Percentiles rank a stretch among this genome's conserved stretches.
Evolutionary conservation across 2,113 vertebrate genomes (phyloP).

Genomic region (Takifugu flavidus): DNA sequence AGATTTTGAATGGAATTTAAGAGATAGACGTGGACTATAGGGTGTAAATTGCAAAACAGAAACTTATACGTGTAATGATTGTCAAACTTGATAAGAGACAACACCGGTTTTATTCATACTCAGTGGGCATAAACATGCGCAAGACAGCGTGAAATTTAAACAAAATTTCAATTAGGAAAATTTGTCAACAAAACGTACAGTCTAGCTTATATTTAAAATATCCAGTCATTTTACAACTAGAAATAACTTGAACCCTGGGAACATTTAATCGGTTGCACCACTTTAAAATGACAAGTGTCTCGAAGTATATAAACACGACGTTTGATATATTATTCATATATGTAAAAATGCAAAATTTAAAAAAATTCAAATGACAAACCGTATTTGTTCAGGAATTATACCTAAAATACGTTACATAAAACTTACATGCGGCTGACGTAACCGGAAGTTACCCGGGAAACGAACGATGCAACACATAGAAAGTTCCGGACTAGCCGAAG

Average conservation of each 20-base stretch:
- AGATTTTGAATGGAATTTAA: no score
- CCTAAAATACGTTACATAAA: not conserved
- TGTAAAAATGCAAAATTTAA: not conserved
- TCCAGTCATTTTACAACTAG: no score
- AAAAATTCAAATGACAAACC: not conserved
- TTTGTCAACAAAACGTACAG: no score
- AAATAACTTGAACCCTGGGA: not conserved
- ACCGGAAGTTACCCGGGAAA: constrained; percentile 51
- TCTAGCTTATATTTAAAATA: no score
- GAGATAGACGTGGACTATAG: no score
- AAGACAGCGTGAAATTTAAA: no score
- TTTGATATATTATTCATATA: not conserved
- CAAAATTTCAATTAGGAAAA: not conserved
- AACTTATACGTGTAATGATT: no score
- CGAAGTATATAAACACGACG: not conserved
- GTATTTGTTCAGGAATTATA: not conserved
- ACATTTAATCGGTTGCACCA: not conserved
- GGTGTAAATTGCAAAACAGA: no score
- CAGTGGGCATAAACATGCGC: no score
- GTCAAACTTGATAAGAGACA: no score
- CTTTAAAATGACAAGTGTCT: not conserved
- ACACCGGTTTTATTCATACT: no score
- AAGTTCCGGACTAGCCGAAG: constrained; percentile 60
- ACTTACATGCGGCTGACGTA: not conserved
- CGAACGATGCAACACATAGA: constrained; percentile 59